These are phyloP conservation scores for Heterohyrax brucei DNA, from an alignment of 2,797 vertebrate species.

Conservation along the genomic window DNA sequence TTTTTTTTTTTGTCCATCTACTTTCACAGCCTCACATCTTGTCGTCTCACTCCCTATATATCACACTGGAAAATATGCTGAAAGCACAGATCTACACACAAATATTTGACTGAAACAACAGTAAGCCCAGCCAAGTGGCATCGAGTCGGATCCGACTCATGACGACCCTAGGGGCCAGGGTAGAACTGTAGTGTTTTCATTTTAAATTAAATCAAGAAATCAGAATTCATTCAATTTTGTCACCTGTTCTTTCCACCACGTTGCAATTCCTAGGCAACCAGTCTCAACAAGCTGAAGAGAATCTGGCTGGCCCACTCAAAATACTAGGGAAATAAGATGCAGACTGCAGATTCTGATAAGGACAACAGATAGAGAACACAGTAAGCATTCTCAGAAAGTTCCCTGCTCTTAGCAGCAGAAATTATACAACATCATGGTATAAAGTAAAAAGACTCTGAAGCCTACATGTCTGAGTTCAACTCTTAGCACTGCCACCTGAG, in stretches of 20 bases:
- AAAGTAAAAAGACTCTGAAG: neutral
- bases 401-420: neutral
- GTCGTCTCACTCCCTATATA: neutral
- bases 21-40: conserved; percentile 2
- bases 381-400: neutral
- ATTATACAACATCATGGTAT: neutral
- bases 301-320: neutral
- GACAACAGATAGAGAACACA: neutral
- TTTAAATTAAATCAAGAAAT: conserved; percentile 63
- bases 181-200: neutral
- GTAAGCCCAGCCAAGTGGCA: neutral
- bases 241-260: conserved; percentile 43
- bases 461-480: neutral
- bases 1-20: conserved; percentile 41
- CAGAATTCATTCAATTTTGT: conserved; percentile 41
- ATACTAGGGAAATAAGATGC: neutral
- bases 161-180: too few relatives aligned
- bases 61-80: neutral
- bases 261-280: conserved; percentile 59
- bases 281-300: conserved; percentile 41
- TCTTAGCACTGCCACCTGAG: neutral
- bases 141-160: too few relatives aligned
- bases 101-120: conserved; percentile 31
- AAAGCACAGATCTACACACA: neutral
- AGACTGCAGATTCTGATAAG: neutral